Base-by-base conservation (phyloP, 2,888 invertebrate species). In the Drosophila koepferae region DNA sequence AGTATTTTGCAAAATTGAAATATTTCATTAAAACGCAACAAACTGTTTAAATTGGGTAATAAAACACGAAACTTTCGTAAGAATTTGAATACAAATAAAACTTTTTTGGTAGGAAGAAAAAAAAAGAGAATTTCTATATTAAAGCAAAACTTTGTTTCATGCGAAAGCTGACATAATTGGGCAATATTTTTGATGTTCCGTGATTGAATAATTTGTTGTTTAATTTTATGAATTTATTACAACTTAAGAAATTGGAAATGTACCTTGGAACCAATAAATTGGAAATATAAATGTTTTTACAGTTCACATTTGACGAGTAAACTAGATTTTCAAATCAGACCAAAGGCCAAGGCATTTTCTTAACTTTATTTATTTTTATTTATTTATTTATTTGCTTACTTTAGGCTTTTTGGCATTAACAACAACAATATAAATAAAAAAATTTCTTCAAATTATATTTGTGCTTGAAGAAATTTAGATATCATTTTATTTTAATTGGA, bases 81-180 rank as follows among this genome's bases (percentile, higher is more conserved):
- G 49, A 49, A 49, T 49, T 49, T 49, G 12, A 31, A 31, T n/a
- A 31, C 31, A 31, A 49, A 49, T 49, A 49, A 49, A 49, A 49
- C 12, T 49, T 49, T 49, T 10, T 48, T 23, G 49, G 6, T 0
- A 49, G n/a, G n/a, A 49, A n/a, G 1, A 31, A n/a, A 5, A 0
- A 28, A 28, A 28, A 28, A 28, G 1, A 28, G 4, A 34, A 18
- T 49, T 46, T 23, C 14, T 8, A 3, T 23, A 16, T 14, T 46
- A 23, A 49, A 34, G 18, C 1, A 12, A 51, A 34, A 51, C 31
- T 34, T 18, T 10, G 18, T 51, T 51, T 34, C 18, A 28, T 4
- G 28, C 28, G 6, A 28, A 28, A n/a, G 28, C 23, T 34, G 18
- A 3, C 3, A 34, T 51, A 51, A 51, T 51, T 34, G 49, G 31